Evolutionary conservation across 2,888 invertebrate genomes (phyloP).

Genomic region (Baccha elongata): DNA sequence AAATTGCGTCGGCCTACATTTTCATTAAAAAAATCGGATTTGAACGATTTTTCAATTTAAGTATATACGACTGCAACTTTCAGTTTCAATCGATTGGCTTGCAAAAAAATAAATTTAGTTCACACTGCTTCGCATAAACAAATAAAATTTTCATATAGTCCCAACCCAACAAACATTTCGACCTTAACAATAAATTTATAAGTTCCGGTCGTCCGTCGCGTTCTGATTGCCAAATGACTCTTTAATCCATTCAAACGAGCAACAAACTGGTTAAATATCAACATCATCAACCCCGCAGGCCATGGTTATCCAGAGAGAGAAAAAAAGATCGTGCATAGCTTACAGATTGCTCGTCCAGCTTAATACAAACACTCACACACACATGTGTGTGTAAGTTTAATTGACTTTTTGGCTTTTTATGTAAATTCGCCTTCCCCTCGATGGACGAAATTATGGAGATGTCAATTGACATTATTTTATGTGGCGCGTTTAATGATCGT

Average conservation of each 20-base stretch:
- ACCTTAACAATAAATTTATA: conserved; percentile 59
- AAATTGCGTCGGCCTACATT: too few relatives aligned
- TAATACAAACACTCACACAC: not conserved
- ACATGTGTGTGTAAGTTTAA: conserved; percentile 29
- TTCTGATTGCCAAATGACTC: conserved; percentile 65
- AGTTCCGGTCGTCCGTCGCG: conserved; percentile 62
- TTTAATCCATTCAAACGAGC: conserved; percentile 51
- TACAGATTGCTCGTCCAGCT: conserved; percentile 34
- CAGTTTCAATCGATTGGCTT: conserved; percentile 30
- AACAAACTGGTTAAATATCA: conserved; percentile 54
- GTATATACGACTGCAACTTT: not conserved
- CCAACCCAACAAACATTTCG: conserved; percentile 40
- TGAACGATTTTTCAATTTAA: conserved; percentile 21
- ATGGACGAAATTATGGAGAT: not conserved
- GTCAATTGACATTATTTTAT: conserved; percentile 64
- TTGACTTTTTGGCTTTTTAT: conserved; percentile 61
- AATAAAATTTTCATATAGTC: not conserved
- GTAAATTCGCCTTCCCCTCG: conserved; percentile 15
- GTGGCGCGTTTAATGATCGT: conserved; percentile 25
- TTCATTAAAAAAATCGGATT: too few relatives aligned
- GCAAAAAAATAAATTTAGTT: conserved; percentile 21
- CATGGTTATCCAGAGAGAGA: conserved; percentile 13
- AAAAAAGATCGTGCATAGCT: conserved; percentile 32
- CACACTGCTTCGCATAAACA: not conserved
- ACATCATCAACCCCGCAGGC: conserved; percentile 22